These are phyloP conservation scores for Microplitis mediator DNA, from an alignment of 1,140 invertebrate species.

Conservation along the genomic window DNA sequence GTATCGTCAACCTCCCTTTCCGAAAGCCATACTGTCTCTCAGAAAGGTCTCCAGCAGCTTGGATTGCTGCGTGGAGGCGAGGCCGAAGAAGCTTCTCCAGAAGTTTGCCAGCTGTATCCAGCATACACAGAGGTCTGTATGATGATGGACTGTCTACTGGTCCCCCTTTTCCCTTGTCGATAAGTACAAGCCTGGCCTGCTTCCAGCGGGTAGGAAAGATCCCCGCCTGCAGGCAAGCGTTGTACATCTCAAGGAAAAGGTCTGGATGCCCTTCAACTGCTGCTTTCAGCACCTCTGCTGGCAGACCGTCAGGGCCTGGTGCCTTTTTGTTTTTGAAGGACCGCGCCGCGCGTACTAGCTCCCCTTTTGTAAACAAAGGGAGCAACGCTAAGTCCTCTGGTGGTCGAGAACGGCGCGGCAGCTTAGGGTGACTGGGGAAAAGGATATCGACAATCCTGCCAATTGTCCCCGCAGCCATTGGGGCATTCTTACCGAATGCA, in stretches of 20 bases:
- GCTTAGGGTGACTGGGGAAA: not conserved
- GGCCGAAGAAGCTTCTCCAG: not conserved
- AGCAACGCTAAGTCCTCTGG: not conserved
- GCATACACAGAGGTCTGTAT: not conserved
- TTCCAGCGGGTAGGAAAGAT: conserved; percentile 28
- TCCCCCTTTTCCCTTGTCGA: conserved; percentile 27
- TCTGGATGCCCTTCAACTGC: not conserved
- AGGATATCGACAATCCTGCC: not conserved
- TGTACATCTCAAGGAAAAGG: not conserved
- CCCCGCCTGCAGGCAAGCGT: conserved; percentile 17
- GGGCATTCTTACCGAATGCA: not conserved
- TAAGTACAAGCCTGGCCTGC: conserved; percentile 25
- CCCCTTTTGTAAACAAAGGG: not conserved
- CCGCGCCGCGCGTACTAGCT: not conserved
- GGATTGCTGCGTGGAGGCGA: conserved; percentile 23
- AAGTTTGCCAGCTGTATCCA: not conserved
- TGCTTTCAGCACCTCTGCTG: not conserved
- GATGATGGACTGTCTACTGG: conserved; percentile 4
- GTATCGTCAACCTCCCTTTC: conserved; percentile 17
- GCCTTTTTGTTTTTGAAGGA: not conserved
- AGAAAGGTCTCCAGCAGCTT: conserved; percentile 17
- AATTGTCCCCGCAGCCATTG: not conserved
- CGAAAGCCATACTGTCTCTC: conserved; percentile 13
- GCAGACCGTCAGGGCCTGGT: not conserved
- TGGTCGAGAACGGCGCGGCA: not conserved